Conservation (phyloP, 2,888 invertebrate genomes). For the Meiosimyza decipiens region DNA sequence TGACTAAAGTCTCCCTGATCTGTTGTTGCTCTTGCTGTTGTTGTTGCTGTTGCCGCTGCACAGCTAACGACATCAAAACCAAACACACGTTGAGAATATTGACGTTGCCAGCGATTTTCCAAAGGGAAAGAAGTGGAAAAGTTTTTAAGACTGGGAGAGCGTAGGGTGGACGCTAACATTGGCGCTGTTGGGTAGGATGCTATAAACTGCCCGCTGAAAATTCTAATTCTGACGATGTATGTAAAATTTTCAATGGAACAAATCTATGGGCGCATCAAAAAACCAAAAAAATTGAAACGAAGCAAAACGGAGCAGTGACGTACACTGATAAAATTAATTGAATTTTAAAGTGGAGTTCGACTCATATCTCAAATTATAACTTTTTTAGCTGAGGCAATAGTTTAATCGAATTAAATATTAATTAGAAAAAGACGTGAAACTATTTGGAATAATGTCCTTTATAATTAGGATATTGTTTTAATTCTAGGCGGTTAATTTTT, state of each 20-base stretch:
- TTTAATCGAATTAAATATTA: no score
- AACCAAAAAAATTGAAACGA: no score
- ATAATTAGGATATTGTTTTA: no score
- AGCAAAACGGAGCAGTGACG: no score
- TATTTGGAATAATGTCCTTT: no score
- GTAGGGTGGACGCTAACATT: conserved; percentile 39
- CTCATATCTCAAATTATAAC: no score
- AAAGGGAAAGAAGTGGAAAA: conserved; percentile 29
- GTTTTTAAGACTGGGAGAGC: conserved; percentile 20
- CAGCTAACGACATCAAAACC: conserved; percentile 38
- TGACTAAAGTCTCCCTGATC: conserved; percentile 10
- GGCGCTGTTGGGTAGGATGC: conserved; percentile 45
- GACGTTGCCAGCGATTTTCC: conserved; percentile 38
- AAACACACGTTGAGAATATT: conserved; percentile 34
- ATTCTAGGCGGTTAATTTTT: no score
- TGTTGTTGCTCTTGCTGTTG: conserved; percentile 10
- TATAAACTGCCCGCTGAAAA: conserved; percentile 53
- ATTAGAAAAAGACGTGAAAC: no score
- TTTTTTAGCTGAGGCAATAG: no score
- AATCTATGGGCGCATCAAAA: conserved; percentile 44
- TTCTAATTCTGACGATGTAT: conserved; percentile 50
- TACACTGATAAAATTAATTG: no score
- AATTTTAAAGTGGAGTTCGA: no score
- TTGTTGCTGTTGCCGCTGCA: conserved; percentile 42
- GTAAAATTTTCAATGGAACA: conserved; percentile 58